phyloP scores from a whole-genome alignment of 2,888 invertebrate genomes.

The Carcina quercana region DNA sequence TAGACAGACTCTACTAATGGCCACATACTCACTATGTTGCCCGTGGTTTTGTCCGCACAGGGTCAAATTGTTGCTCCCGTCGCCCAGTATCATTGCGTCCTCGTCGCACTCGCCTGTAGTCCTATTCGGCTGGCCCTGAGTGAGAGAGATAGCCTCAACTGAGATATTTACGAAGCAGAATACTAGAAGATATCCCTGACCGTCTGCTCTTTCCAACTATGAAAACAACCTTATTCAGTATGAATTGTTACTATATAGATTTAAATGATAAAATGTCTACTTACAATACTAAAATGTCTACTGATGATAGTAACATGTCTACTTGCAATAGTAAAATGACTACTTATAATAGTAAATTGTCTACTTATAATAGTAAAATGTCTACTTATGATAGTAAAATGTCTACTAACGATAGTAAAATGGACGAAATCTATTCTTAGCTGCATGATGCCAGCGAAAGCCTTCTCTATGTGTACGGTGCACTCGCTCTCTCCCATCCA shows the following conservation, averaged over 20 bases:
- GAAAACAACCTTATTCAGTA: too few relatives aligned
- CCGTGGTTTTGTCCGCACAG: slow-evolving; percentile 89
- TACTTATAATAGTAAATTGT: too few relatives aligned
- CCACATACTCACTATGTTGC: slow-evolving; percentile 80
- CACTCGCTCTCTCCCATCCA: slow-evolving; percentile 81
- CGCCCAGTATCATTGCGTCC: slow-evolving; percentile 79
- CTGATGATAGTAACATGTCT: too few relatives aligned
- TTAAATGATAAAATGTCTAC: not conserved
- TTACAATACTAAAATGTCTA: too few relatives aligned
- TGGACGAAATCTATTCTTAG: slow-evolving; percentile 88
- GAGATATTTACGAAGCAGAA: too few relatives aligned
- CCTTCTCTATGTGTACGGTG: slow-evolving; percentile 81
- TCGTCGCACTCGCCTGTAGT: slow-evolving; percentile 86
- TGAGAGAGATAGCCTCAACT: slow-evolving; percentile 24
- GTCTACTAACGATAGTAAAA: slow-evolving; percentile 85
- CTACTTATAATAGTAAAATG: not conserved
- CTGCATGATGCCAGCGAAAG: slow-evolving; percentile 87
- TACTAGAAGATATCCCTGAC: too few relatives aligned
- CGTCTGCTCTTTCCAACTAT: too few relatives aligned
- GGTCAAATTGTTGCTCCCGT: slow-evolving; percentile 72
- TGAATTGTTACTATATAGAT: too few relatives aligned
- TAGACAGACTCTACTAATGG: not conserved
- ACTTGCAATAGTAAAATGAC: not conserved
- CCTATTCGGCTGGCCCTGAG: slow-evolving; percentile 89
- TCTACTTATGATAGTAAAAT: too few relatives aligned